Percentiles rank a stretch among this genome's conserved stretches.
Evolutionary conservation across 2,888 invertebrate species (phyloP).

Genomic region (Cylloceria caligata): DNA sequence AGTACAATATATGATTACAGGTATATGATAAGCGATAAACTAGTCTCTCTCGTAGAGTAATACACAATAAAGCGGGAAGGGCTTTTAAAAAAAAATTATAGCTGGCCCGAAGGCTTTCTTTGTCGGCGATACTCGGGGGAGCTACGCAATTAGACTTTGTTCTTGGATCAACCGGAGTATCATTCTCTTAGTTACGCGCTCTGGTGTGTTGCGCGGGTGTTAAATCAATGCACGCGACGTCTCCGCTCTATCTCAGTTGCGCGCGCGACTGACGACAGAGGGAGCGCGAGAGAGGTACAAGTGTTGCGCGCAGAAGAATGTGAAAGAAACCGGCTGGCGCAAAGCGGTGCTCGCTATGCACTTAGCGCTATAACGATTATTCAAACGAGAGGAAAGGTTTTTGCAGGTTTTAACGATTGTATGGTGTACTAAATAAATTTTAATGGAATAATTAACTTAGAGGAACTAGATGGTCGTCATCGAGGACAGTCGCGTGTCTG

Average conservation of each 20-base stretch:
- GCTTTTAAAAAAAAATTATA: not conserved
- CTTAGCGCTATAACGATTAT: conserved; percentile 10
- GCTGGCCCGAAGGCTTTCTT: conserved; percentile 35
- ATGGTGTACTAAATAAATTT: not conserved
- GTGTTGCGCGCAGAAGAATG: conserved; percentile 22
- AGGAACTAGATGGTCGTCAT: too few species aligned
- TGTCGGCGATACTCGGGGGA: conserved; percentile 47
- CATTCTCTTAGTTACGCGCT: conserved; percentile 20
- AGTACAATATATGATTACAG: not conserved
- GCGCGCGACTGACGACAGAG: conserved; percentile 2
- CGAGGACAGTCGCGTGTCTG: too few species aligned
- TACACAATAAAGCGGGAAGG: not conserved
- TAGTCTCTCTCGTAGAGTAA: not conserved
- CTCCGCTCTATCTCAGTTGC: not conserved
- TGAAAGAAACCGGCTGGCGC: conserved; percentile 5
- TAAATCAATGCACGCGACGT: conserved; percentile 20
- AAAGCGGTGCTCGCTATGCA: not conserved
- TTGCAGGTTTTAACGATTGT: not conserved
- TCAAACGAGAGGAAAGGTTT: conserved; percentile 19
- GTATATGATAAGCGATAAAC: not conserved
- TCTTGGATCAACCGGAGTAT: conserved; percentile 24
- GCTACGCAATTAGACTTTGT: conserved; percentile 42
- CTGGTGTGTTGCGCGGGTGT: conserved; percentile 36
- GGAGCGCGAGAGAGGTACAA: conserved; percentile 7
- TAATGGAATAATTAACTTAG: too few species aligned